Base-by-base conservation (phyloP, 2,113 vertebrate species). In the Calyptommatus sinebrachiatus region DNA sequence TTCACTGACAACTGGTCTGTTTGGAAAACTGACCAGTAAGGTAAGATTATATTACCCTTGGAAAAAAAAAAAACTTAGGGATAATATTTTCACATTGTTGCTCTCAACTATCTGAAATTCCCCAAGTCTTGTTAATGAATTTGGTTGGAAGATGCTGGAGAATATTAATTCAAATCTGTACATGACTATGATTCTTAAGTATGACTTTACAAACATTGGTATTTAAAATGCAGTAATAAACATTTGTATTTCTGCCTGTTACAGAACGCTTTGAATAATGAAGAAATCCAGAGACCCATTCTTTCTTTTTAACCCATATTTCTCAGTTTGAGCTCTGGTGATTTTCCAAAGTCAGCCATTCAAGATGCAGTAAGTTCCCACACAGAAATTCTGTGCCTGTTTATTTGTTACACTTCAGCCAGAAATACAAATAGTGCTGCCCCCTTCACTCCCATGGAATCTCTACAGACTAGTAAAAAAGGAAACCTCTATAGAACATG, bases 211-310 rank as follows among this genome's bases (percentile, higher is more conserved):
- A 16, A 84, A 77, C 57, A 61, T 65, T 4, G 35, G 35, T 41
- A 76, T 8, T 82, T 75, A 87, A 84, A 78, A 87, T 60, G 65
- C 10, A 86, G 2, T 11, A 88, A 83, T 88, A 83, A 89, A 81
- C 73, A 78, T 85, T 87, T 85, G 72, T 66, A 67, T 85, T 76
- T 50, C 87, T 85, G 61, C 83, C 77, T 85, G n/a, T 78, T 82
- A 83, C 67, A 83, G 90, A 81, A 26, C 77, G 84, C 89, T 89
- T 73, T 88, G 89, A 85, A 89, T 82, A 85, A 87, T 86, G 77
- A 79, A 88, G 79, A 89, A 85, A 90, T 89, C 86, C 73, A 85
- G 89, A 85, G 83, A 91, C 83, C 67, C 83, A 86, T 74, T 71
- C 82, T 84, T 88, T 71, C 77, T 84, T 89, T 91, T 91, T 86